Conservation (phyloP, 2,113 vertebrate genomes). For the Cyanoderma ruficeps region DNA sequence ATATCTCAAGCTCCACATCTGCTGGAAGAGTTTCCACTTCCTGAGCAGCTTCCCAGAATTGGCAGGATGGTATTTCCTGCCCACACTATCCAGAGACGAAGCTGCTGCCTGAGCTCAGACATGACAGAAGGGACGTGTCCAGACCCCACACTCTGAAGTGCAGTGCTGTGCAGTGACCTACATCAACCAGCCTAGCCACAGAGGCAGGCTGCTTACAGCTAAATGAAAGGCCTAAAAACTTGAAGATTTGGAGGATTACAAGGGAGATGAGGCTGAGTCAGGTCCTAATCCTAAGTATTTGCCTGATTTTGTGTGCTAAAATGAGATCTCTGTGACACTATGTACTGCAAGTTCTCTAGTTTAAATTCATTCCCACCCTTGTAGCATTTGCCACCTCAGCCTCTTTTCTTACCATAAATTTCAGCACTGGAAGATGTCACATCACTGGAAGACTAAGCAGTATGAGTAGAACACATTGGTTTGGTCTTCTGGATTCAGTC, state of each 20-base stretch:
- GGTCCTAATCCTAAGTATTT: conserved; percentile 47
- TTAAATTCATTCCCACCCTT: background rate
- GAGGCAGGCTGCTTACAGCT: background rate
- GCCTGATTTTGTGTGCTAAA: conserved; percentile 1
- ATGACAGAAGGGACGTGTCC: rapidly evolving
- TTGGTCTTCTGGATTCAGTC: background rate
- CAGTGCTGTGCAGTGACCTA: background rate
- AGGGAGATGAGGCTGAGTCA: conserved; percentile 32
- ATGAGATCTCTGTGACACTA: background rate
- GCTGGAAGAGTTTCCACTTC: background rate
- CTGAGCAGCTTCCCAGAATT: background rate
- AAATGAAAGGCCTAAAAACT: conserved; percentile 48
- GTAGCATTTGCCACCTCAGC: background rate
- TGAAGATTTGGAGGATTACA: conserved; percentile 58
- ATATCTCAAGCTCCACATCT: background rate
- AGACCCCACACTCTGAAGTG: rapidly evolving
- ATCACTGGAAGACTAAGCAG: background rate
- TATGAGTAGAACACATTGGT: background rate
- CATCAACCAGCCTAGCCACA: background rate
- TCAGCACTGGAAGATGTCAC: background rate
- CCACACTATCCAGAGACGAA: background rate
- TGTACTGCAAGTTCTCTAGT: background rate
- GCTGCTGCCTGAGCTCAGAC: background rate
- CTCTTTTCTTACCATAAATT: background rate
- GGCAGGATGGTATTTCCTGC: background rate